Evolutionary conservation across 2,113 vertebrate genomes (phyloP).

Genomic region (Tragelaphus strepsiceros): DNA sequence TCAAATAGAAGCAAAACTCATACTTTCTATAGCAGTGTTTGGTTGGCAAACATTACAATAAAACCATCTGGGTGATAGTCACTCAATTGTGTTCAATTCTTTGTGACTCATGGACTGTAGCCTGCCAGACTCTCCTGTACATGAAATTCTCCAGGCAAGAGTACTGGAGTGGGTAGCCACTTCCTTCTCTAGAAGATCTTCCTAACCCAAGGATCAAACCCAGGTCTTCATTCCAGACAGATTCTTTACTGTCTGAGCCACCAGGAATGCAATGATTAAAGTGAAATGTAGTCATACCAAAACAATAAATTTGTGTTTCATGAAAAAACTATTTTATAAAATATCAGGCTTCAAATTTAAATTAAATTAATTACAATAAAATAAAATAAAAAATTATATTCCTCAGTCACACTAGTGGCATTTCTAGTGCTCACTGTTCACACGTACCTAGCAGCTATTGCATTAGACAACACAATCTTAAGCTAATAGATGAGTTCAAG

Average conservation of each 20-base stretch:
- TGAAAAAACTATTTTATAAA: background rate
- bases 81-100: background rate
- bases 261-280: background rate
- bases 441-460: accelerated
- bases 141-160: background rate
- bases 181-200: background rate
- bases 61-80: background rate
- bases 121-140: background rate
- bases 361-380: background rate
- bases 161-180: background rate
- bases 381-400: background rate
- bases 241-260: background rate
- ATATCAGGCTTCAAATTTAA: background rate
- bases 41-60: background rate
- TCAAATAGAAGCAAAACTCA: background rate
- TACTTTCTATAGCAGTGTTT: background rate
- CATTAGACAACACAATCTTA: background rate
- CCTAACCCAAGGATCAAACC: accelerated
- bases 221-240: background rate
- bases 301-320: background rate
- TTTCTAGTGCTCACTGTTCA: background rate
- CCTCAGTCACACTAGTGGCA: background rate
- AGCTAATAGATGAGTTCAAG: background rate
- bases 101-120: background rate
- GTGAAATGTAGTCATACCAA: background rate